Conservation (phyloP, 2,888 invertebrate species). For the Sclerodermus sp. region DNA sequence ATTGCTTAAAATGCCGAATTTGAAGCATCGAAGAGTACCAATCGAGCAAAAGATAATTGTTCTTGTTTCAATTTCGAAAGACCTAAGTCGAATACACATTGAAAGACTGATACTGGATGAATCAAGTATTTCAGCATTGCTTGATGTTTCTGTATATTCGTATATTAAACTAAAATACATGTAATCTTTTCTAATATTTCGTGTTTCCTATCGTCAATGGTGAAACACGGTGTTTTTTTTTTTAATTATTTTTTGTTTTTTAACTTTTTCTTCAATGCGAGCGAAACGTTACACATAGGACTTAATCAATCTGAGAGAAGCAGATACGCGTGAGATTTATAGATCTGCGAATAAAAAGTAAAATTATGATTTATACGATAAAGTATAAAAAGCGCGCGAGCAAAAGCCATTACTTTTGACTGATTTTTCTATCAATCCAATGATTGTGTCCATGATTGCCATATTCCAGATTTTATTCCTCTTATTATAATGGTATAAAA, state of each 20-base stretch:
- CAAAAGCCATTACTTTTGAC: constrained; percentile 13
- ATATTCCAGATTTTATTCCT: constrained; percentile 49
- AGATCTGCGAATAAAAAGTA: too few relatives aligned
- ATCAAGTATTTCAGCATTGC: constrained; percentile 7
- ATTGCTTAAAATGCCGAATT: too few relatives aligned
- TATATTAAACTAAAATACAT: constrained; percentile 6
- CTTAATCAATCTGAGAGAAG: too few relatives aligned
- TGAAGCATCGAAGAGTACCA: too few relatives aligned
- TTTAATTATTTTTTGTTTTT: background rate
- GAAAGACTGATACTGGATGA: constrained; percentile 21
- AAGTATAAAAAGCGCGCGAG: too few relatives aligned
- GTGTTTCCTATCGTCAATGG: constrained; percentile 1
- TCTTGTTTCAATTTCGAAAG: background rate
- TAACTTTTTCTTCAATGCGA: background rate
- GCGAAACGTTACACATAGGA: constrained; percentile 9
- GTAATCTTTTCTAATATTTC: constrained; percentile 11
- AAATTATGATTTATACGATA: too few relatives aligned
- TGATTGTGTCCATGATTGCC: constrained; percentile 45
- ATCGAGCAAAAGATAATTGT: too few relatives aligned
- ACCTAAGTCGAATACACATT: constrained; percentile 19
- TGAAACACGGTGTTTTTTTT: constrained; percentile 4
- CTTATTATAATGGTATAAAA: constrained; percentile 50
- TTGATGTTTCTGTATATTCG: constrained; percentile 11
- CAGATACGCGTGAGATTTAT: too few relatives aligned
- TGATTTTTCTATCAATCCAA: constrained; percentile 16